Conservation (phyloP, 2,888 invertebrate genomes). For the Diadromus collaris region DNA sequence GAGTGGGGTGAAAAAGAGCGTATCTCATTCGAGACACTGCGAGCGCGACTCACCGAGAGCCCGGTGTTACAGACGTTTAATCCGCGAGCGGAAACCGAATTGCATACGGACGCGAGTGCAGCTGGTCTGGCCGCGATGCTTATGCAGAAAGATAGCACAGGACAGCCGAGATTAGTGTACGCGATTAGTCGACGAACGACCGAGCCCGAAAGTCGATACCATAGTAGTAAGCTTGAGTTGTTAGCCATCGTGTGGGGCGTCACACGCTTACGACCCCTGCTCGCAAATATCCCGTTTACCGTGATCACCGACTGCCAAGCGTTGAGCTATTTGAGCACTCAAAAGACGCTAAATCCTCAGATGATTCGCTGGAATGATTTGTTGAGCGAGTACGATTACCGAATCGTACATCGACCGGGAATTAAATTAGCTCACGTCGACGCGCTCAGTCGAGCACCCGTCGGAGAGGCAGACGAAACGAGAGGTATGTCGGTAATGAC, state of each 20-base stretch:
- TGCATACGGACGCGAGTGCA: constrained; percentile 29
- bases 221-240: constrained; percentile 10
- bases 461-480: not conserved
- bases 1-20: constrained; percentile 22
- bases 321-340: not conserved
- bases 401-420: constrained; percentile 62
- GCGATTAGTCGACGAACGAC: constrained; percentile 22
- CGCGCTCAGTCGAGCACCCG: constrained; percentile 58
- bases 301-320: constrained; percentile 35
- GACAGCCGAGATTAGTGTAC: constrained; percentile 60
- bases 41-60: constrained; percentile 1
- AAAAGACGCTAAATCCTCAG: constrained; percentile 17
- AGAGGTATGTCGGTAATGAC: constrained; percentile 22
- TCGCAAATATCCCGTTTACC: constrained; percentile 47
- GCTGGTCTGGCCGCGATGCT: constrained; percentile 22
- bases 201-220: not conserved
- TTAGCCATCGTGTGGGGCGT: constrained; percentile 29
- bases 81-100: constrained; percentile 27
- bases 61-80: constrained; percentile 35
- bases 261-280: constrained; percentile 3
- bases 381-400: constrained; percentile 49
- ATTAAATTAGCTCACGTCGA: constrained; percentile 60
- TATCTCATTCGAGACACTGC: constrained; percentile 26
- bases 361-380: constrained; percentile 16
- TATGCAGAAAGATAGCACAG: constrained; percentile 59